Base-by-base conservation (phyloP, 2,797 vertebrate species). In the Siniperca obscura region DNA sequence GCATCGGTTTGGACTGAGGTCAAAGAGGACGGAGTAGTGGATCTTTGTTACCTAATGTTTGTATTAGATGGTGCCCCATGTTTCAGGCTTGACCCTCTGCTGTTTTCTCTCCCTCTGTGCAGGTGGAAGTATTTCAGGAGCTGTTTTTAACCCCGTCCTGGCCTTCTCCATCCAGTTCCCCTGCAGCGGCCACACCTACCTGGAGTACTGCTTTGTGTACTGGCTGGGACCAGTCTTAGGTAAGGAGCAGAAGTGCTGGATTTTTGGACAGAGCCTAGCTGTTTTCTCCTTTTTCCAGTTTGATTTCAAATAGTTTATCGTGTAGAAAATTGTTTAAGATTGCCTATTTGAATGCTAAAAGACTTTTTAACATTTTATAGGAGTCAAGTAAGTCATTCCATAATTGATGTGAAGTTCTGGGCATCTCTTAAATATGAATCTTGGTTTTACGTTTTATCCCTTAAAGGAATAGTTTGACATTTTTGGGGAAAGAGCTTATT, bases 61-160 rank as follows among this genome's bases (percentile, higher is more conserved):
- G 30, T 3, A 30, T 36, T 36, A 36, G 36, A 36, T 36, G 36
- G 36, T 36, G 6, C 36, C 36, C 36, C 36, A 36, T 36, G 36
- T 36, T 36, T 36, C 36, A 36, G 36, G 36, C 36, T 36, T 13
- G 40, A 17, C 13, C 10, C 16, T 44, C 21, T 48, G 38, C 14
- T 69, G 9, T 65, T n/a, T n/a, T 27, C 7, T 56, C 22, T 22
- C 44, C 4, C 27, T 42, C 2, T 61, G 57, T 94, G 65, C 91
- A 98, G 97, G 96, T 88, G 97, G 96, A 72, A 90, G 90, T 56
- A 90, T 96, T 55, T 98, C 97, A 0, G 98, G 97, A 76, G 97
- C 97, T 0, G 62, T 98, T 70, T 97, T 97, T 89, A 98, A 98
- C 86, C 97, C 97, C 10, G 95, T 93, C 11, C n/a, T 98, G 93